These are phyloP conservation scores for Sebastes kiyomatsui DNA, from an alignment of 2,797 vertebrate species.

Conservation along the genomic window DNA sequence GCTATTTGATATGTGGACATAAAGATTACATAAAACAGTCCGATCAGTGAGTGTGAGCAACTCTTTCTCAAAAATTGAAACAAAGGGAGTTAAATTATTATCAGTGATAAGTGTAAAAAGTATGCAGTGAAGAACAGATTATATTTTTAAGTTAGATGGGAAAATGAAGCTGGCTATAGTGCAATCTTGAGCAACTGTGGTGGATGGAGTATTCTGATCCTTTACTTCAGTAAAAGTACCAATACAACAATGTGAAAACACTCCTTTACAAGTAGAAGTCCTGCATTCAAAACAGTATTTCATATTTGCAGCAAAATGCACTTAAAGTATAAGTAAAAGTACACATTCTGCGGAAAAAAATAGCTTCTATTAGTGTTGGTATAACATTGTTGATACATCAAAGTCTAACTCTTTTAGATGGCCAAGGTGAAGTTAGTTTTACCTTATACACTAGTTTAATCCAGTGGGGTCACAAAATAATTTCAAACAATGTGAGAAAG, in stretches of 20 bases:
- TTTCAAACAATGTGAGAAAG: neutral
- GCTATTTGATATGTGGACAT: neutral
- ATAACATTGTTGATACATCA: neutral
- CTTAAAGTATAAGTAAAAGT: neutral
- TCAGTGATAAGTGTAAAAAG: neutral
- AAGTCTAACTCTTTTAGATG: neutral
- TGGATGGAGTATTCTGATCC: neutral
- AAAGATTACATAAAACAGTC: neutral
- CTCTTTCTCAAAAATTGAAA: neutral
- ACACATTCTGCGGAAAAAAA: neutral
- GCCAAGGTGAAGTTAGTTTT: no score
- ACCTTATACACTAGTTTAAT: neutral
- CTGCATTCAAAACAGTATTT: neutral
- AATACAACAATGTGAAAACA: neutral
- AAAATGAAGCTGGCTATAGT: neutral
- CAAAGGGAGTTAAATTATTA: neutral
- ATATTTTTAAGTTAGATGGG: neutral
- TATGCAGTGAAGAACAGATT: neutral
- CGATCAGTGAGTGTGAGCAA: neutral
- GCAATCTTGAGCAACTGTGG: neutral
- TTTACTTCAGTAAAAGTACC: neutral
- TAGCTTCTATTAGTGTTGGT: neutral
- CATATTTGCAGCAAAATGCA: neutral
- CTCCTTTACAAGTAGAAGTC: neutral
- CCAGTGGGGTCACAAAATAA: neutral